Evolutionary conservation across 2,888 invertebrate species (phyloP).

Genomic region (Sipha maydis): DNA sequence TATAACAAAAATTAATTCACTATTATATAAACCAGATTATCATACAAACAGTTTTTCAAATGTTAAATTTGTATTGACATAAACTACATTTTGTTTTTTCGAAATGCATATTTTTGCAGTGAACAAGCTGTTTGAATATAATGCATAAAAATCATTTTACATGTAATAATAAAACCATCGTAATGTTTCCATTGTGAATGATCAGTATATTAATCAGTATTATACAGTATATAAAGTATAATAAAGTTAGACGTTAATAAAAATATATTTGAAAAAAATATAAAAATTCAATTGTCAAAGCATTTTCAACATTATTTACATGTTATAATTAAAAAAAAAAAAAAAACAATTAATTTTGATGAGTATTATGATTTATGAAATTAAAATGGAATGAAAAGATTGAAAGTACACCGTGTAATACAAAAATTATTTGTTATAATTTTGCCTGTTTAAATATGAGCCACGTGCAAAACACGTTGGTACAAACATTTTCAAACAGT

Average conservation of each 20-base stretch:
- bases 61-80: neutral
- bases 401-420: too few species aligned
- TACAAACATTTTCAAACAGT: too few species aligned
- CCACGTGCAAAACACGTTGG: neutral
- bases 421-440: neutral
- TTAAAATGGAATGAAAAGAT: neutral
- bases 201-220: neutral
- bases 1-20: neutral
- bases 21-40: too few species aligned
- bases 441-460: neutral
- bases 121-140: neutral
- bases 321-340: neutral
- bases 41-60: too few species aligned
- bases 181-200: neutral
- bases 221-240: neutral
- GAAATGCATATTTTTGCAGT: neutral
- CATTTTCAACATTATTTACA: neutral
- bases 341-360: conserved; percentile 18
- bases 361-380: neutral
- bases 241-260: neutral
- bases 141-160: too few species aligned
- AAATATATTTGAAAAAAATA: neutral
- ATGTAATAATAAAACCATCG: neutral
- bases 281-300: neutral
- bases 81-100: neutral